These are phyloP conservation scores for Drosophila austrosaltans DNA, from an alignment of 2,888 invertebrate species.

Conservation along the genomic window DNA sequence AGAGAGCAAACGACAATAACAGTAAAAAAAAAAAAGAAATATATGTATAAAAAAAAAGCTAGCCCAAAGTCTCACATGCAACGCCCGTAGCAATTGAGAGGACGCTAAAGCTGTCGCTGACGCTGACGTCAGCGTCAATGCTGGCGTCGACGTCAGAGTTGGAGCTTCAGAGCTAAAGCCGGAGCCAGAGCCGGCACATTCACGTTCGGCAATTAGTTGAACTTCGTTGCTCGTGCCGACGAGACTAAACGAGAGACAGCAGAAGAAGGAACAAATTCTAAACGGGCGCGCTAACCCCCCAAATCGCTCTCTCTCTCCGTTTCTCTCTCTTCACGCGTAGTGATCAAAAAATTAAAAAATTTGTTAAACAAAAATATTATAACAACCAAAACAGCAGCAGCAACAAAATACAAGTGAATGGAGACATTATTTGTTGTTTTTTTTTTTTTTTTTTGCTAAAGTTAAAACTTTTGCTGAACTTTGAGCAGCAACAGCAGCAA, in stretches of 20 bases:
- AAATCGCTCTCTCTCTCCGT: neutral
- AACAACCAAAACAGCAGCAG: neutral
- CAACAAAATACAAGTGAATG: conserved; percentile 50
- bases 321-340: conserved; percentile 27
- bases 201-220: conserved; percentile 73
- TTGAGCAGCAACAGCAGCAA: conserved; percentile 55
- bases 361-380: conserved; percentile 22
- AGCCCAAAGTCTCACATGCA: conserved; percentile 53
- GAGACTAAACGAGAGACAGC: conserved; percentile 64
- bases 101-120: conserved; percentile 26
- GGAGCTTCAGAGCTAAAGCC: conserved; percentile 25
- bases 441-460: conserved; percentile 8
- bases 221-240: conserved; percentile 75
- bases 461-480: conserved; percentile 33
- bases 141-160: conserved; percentile 32
- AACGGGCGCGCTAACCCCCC: conserved; percentile 43
- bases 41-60: conserved; percentile 29
- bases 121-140: neutral
- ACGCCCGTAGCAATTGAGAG: conserved; percentile 50
- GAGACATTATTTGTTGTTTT: conserved; percentile 41
- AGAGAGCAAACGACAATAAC: conserved; percentile 48
- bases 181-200: conserved; percentile 26
- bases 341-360: conserved; percentile 33
- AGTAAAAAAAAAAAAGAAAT: conserved; percentile 37
- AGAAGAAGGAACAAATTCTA: conserved; percentile 31